Base-by-base conservation (phyloP, 2,797 vertebrate genomes). In the Acipenser oxyrinchus region DNA sequence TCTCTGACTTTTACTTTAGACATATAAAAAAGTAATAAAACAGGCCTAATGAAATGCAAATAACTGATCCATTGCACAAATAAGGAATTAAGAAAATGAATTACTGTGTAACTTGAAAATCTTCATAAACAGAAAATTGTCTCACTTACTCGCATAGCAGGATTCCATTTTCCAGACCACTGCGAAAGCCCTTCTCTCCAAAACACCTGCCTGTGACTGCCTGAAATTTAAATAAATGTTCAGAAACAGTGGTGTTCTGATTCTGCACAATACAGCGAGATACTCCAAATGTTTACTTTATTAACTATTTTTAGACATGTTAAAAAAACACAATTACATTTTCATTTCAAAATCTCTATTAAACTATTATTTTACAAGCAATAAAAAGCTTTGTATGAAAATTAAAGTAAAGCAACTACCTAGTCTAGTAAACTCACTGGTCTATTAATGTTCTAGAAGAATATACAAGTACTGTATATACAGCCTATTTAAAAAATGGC, bases 141-240 rank as follows among this genome's bases (percentile, higher is more conserved):
- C 37, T 37, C 82, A 95, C 97, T 97, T 87, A 99, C 97, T 99
- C 95, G 89, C 97, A 99, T 12, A 99, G 88, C 77, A 98, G 90
- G 74, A 97, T 93, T 71, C 97, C 96, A 6, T 96, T 97, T 86
- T 98, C 94, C 81, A 99, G 81, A 49, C 90, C 93, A 0, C 86
- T 87, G 76, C 94, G 87, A 82, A 99, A 96, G 75, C 97, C 92
- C 71, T 88, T 94, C 71, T 95, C 94, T 70, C 92, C 94, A 76
- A 98, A 95, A 81, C 87, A 91, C 85, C 95, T 87, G 73, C 96
- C 94, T 0, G 96, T 99, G 72, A 93, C 95, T 76, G 94, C 93
- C 96, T 99, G 77, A 2, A 80, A 74, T 73, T 37, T 60, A 60
- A 72, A 73, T 2, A 64, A 60, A 78, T 15, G 15, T 23, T 13